Base-by-base conservation (phyloP, 2,888 invertebrate species). In the Agriopis aurantiaria region DNA sequence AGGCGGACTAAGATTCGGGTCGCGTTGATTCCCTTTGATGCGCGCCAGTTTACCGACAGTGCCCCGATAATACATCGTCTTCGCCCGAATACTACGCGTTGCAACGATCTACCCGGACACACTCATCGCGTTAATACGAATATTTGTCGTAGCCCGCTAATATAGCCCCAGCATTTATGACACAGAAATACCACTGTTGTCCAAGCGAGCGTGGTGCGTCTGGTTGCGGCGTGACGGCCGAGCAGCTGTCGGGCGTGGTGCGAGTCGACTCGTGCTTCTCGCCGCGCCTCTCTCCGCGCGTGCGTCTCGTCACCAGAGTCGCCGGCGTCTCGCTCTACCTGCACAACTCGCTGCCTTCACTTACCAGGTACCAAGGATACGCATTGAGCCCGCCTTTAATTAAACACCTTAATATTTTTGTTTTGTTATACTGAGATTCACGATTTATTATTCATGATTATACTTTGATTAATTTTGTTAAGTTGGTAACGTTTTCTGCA, bases 191-290 rank as follows among this genome's bases (percentile, higher is more conserved):
- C 46, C 79, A 76, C 0, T 65, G 71, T 0, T 68, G 52, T 14
- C 11, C 70, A 4, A 76, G 75, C 52, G 40, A 14, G 33, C 63
- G 33, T 12, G 48, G 7, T 46, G 52, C 53, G 45, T 8, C 43
- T 0, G 33, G 48, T 8, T 59, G 69, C 17, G 71, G 63, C 0
- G 87, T 90, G 17, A 77, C 85, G 0, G 88, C 88, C 1, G 90
- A 90, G 52, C 88, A 90, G 69, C 74, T 93, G 62, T 86, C 87
- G 11, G 88, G 89, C 12, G 87, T 84, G 12, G 69, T 96, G 33
- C 95, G 97, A 0, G 92, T 95, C 1, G 93, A 93, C 72, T 93
- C 95, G 10, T 90, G 89, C 75, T 91, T 92, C 80, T 89, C 90
- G 33, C 90, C 88, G 40, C 88, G 87, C n/a, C 80, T 84, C 10